Evolutionary conservation across 2,888 invertebrate genomes (phyloP), one percentile per base, ranked within the genome.

Genomic region (Tenthredo scrophulariae): DNA sequence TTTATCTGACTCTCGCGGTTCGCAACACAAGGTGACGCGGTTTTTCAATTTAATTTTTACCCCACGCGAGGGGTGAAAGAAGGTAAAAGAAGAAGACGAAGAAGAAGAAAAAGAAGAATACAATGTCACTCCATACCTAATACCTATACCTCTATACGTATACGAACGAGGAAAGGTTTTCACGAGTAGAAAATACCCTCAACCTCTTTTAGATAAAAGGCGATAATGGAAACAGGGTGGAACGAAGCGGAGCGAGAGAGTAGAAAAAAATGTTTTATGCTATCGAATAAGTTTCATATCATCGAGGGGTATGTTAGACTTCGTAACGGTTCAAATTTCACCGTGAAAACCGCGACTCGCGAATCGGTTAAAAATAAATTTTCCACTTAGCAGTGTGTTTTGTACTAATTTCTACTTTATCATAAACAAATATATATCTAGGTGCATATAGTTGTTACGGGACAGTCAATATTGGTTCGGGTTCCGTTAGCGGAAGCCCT

Each of bases 1-100:
- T 80, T 62, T 80, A 80, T 80, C 80, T 80, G 37, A 80, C 37
- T 80, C 26, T 58, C 29, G 80, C 77, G 74, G 74, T 74, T 29
- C 74, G 22, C 74, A 15, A 74, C 40, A 43, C 77, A 54, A 50
- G 54, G 50, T n/a, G 29, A 54, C 50, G 6, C n/a, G 26, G 54
- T 77, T 77, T 77, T 54, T 50, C 33, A 77, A 77, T 77, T 77
- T 46, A 77, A 75, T 75, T 43, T 43, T 67, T 15, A n/a, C 50
- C 15, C 43, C 22, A 26, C 43, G 26, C 43, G 26, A 26, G 43
- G 72, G 40, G 37, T 4, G 5, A 4, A 33, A 33, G 26, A 26
- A 22, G 70, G n/a, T 37, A 1, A 26, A 46, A 1, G 40, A 5
- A 77, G 15, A 29, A 50, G 6, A 26, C 29, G 18, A 46, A 33